A percentile compares a stretch with the other conserved stretches of the same genome.
These are phyloP conservation scores for Hippocampus zosterae DNA, from an alignment of 2,113 vertebrate genomes.

Conservation along the genomic window DNA sequence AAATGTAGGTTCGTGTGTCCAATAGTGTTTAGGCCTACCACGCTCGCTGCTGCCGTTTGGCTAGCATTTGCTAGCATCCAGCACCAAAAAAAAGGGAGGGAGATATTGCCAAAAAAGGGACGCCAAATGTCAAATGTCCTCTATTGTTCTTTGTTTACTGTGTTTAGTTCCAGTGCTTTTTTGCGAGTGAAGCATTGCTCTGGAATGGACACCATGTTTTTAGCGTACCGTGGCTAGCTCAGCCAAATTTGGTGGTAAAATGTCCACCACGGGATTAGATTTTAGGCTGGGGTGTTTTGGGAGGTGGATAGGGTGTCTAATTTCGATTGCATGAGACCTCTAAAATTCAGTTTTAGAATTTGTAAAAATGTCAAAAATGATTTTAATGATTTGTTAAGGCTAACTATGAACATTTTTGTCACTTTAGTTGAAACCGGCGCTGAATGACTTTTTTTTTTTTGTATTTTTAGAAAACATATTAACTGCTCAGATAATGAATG, in stretches of 20 bases:
- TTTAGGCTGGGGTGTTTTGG: no score
- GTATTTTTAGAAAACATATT: not conserved
- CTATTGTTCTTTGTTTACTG: not conserved
- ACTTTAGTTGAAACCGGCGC: not conserved
- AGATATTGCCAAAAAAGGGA: not conserved
- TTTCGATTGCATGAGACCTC: no score
- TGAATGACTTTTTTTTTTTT: not conserved
- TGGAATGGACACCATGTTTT: not conserved
- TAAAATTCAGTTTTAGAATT: no score
- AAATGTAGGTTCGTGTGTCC: not conserved
- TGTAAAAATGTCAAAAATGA: no score
- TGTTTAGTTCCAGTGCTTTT: not conserved
- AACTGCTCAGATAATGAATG: not conserved
- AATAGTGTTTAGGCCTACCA: not conserved
- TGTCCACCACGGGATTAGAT: not conserved
- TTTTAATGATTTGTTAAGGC: not conserved
- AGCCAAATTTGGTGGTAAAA: not conserved
- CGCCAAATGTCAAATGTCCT: not conserved
- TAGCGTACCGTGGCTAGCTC: not conserved
- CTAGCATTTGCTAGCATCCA: no score
- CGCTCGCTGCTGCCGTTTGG: no score
- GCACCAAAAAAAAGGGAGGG: not conserved
- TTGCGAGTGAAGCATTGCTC: no score
- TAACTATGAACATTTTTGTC: not conserved
- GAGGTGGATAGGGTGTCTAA: no score